Evolutionary conservation across 2,888 invertebrate species (phyloP).

Genomic region (Sarcophaga carnaria): DNA sequence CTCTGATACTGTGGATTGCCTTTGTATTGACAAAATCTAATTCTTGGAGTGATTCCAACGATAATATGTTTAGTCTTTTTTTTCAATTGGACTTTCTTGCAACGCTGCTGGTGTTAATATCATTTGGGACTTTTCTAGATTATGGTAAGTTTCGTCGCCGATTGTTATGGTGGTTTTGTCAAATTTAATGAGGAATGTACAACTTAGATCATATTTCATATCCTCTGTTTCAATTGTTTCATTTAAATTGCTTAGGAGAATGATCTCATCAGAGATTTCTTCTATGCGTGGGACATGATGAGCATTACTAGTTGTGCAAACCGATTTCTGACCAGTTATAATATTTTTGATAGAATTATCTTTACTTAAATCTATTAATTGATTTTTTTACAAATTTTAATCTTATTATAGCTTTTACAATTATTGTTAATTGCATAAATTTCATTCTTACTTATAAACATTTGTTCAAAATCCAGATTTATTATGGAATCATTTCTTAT

Average conservation of each 20-base stretch:
- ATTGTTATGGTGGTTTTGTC: not conserved
- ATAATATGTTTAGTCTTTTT: conserved; percentile 13
- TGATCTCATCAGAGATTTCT: not conserved
- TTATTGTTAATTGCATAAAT: conserved; percentile 12
- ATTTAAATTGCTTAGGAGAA: conserved; percentile 8
- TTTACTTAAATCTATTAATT: conserved; percentile 2
- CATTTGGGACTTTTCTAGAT: too few relatives aligned
- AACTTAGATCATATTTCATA: not conserved
- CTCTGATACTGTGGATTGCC: conserved; percentile 5
- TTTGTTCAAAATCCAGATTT: conserved; percentile 27
- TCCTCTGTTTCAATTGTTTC: not conserved
- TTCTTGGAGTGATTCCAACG: conserved; percentile 26
- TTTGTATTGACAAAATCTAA: conserved; percentile 15
- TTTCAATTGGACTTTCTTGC: conserved; percentile 4
- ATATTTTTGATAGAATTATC: not conserved
- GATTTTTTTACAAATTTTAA: not conserved
- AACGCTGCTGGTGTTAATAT: not conserved
- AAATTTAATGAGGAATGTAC: not conserved
- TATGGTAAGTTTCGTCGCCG: not conserved
- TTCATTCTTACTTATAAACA: conserved; percentile 14
- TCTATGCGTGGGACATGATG: not conserved
- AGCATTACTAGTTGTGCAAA: conserved; percentile 10
- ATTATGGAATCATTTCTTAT: conserved; percentile 20
- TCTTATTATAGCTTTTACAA: not conserved
- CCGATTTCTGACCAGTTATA: conserved; percentile 4